Conservation (phyloP, 1,140 invertebrate genomes). For the Zophobas morio region DNA sequence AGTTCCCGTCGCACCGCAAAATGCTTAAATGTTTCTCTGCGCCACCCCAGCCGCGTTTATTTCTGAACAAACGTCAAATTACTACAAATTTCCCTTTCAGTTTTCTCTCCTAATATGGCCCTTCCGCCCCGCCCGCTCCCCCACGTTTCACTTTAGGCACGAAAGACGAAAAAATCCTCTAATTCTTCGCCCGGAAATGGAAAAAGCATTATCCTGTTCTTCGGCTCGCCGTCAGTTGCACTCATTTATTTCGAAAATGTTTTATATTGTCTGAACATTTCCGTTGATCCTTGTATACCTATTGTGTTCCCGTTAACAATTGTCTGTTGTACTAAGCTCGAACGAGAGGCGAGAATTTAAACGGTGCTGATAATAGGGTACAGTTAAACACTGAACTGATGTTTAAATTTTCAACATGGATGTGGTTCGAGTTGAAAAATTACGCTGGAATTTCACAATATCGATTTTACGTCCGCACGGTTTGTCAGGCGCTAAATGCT, state of each 20-base stretch:
- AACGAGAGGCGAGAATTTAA: background rate
- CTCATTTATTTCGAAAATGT: slow-evolving; percentile 42
- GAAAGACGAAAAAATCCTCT: background rate
- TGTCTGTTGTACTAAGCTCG: slow-evolving; percentile 31
- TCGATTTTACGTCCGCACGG: slow-evolving; percentile 33
- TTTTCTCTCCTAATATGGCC: too few species aligned
- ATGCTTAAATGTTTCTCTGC: too few species aligned
- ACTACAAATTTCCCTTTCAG: too few species aligned
- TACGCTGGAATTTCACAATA: slow-evolving; percentile 33
- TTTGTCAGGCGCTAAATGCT: slow-evolving; percentile 29
- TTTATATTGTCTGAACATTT: slow-evolving; percentile 31
- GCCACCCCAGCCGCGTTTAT: too few species aligned
- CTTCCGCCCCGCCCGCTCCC: too few species aligned
- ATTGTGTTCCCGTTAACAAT: slow-evolving; percentile 32
- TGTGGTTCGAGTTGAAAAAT: slow-evolving; percentile 25
- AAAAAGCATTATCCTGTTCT: slow-evolving; percentile 24
- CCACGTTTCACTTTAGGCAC: too few species aligned
- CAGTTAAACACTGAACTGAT: slow-evolving; percentile 18
- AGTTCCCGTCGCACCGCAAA: too few species aligned
- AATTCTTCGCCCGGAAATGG: slow-evolving; percentile 7
- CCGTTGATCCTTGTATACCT: slow-evolving; percentile 34
- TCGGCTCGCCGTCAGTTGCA: slow-evolving; percentile 20
- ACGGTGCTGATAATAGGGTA: slow-evolving; percentile 9
- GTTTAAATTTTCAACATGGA: slow-evolving; percentile 33
- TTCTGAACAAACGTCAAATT: too few species aligned